phyloP scores from a whole-genome alignment of 2,797 vertebrate genomes.

The Coreius guichenoti region DNA sequence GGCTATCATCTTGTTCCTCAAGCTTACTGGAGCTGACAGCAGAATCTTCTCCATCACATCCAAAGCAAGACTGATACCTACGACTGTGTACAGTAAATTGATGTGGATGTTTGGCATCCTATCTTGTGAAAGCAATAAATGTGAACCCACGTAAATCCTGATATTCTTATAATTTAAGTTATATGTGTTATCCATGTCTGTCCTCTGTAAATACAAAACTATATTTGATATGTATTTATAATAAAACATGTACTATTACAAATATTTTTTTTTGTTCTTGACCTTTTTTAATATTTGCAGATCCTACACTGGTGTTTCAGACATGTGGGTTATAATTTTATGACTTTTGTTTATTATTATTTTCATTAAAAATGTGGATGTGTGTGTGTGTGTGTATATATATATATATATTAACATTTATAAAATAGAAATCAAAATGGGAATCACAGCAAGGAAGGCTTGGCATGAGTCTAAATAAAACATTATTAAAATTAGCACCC shows the following conservation, averaged over 20 bases:
- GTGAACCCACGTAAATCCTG: slow-evolving; percentile 64
- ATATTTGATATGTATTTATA: slow-evolving; percentile 66
- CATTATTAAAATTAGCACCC: background rate
- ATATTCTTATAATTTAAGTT: slow-evolving; percentile 72
- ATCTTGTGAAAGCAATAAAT: slow-evolving; percentile 28
- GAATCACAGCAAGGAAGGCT: background rate
- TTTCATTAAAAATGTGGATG: background rate
- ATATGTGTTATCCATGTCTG: slow-evolving; percentile 56
- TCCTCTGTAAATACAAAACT: slow-evolving; percentile 78
- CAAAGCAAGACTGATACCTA: background rate
- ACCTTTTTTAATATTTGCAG: background rate
- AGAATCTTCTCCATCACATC: slow-evolving; percentile 41
- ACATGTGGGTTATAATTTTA: background rate
- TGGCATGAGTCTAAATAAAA: background rate
- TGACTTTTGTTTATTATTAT: background rate
- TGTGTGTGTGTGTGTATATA: background rate
- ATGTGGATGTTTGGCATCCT: slow-evolving; percentile 12
- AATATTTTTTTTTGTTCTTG: background rate
- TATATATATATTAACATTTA: no score
- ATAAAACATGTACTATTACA: slow-evolving; percentile 53
- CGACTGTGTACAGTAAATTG: background rate
- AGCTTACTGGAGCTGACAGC: slow-evolving; percentile 76
- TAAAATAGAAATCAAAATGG: no score
- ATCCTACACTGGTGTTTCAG: background rate
- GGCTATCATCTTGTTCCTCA: slow-evolving; percentile 72